Evolutionary conservation across 37 sponge, comb jelly and placozoan genomes (phyloP), one percentile per base, ranked within the genome.

Genomic region (Geodia barretti): DNA sequence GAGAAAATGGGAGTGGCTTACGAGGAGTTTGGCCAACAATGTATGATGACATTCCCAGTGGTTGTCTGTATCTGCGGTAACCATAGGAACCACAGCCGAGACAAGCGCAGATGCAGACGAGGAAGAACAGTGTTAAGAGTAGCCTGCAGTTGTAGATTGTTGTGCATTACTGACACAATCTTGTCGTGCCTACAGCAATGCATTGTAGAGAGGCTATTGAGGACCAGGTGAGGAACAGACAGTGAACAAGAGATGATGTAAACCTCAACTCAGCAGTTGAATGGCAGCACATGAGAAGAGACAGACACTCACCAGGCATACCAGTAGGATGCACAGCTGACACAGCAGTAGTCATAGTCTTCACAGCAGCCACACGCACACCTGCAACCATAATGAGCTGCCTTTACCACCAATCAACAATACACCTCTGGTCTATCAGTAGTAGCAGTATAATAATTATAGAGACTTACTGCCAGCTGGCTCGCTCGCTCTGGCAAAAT

Each of bases 261-360:
- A n/a, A n/a, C n/a, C n/a, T n/a, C n/a, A n/a, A n/a, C n/a, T n/a
- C n/a, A n/a, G n/a, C n/a, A n/a, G n/a, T 47, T 47, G 54, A 17
- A 47, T 14, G 7, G 54, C 54, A 17, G 41, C 7, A 38, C 3
- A 20, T 21, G 8, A 9, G 47, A 17, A 23, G 39, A 26, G 34
- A 40, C 25, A 36, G 29, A 21, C n/a, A 70, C 86, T 78, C 47
- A 86, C 86, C 86, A 86, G 26, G 86, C 86, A 86, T 86, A 86
- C 86, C 86, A 86, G 59, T 81, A 81, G 39, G 62, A 60, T 28
- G 31, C 59, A 33, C 60, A 62, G 64, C 35, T 66, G 43, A 35
- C 17, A 62, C 81, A 81, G 64, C 86, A 86, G 47, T 61, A 28
- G 37, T 33, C 71, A 75, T 33, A 69, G 33, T 31, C 42, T 23